phyloP scores from a whole-genome alignment of 2,113 vertebrate genomes.

The Podiceps cristatus region DNA sequence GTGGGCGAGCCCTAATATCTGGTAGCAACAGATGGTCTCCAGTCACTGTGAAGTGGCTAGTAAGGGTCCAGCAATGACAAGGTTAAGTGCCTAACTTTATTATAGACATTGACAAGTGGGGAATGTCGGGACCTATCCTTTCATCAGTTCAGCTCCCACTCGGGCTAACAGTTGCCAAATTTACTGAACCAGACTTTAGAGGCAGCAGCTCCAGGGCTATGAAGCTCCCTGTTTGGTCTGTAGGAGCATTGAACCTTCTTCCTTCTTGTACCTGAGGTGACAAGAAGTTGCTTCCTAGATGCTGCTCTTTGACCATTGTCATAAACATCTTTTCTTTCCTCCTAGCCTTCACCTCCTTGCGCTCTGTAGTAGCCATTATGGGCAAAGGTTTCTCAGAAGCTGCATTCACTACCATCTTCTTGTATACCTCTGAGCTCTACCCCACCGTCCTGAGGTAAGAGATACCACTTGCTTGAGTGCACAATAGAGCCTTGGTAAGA shows the following conservation, averaged over 20 bases:
- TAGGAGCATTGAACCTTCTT: not conserved
- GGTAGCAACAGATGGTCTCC: not conserved
- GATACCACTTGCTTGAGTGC: not conserved
- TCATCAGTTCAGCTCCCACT: not conserved
- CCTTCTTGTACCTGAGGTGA: not conserved
- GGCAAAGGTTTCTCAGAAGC: slow-evolving; percentile 85
- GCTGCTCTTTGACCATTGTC: not conserved
- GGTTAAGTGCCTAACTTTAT: not conserved
- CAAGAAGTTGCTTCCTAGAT: not conserved
- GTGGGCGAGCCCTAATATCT: not conserved
- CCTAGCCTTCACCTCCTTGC: slow-evolving; percentile 70
- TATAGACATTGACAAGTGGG: not conserved
- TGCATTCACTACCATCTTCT: slow-evolving; percentile 79
- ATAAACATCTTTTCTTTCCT: not conserved
- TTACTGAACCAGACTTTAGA: not conserved
- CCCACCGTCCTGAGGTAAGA: slow-evolving; percentile 89
- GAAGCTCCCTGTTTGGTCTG: not conserved
- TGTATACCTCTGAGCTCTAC: slow-evolving; percentile 88
- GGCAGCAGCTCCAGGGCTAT: not conserved
- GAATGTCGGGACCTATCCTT: not conserved
- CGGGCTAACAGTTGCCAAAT: not conserved
- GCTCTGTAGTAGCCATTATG: slow-evolving; percentile 75
- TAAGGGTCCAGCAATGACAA: not conserved
- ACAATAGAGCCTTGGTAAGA: not conserved
- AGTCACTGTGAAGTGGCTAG: not conserved